A percentile compares a stretch with the other conserved stretches of the same genome.
These are phyloP conservation scores for Heterotilapia buettikoferi DNA, from an alignment of 2,113 vertebrate species.

Conservation along the genomic window DNA sequence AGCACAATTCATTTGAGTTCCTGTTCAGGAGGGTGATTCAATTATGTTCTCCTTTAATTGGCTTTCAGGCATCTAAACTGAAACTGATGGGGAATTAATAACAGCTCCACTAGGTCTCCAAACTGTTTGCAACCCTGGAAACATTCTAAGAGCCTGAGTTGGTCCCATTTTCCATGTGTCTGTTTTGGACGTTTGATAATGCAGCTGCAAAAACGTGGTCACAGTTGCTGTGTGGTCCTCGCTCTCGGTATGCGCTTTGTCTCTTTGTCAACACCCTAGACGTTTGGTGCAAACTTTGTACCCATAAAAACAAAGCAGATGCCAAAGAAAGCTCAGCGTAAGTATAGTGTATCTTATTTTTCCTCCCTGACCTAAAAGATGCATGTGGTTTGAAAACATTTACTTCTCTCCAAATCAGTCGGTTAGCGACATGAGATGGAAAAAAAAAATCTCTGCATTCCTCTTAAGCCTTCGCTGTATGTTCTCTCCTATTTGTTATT, in stretches of 20 bases:
- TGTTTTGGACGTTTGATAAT: slow-evolving; percentile 26
- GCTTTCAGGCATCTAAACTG: slow-evolving; percentile 69
- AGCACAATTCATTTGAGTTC: slow-evolving; percentile 64
- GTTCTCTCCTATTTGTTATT: background rate
- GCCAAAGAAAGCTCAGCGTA: slow-evolving; percentile 24
- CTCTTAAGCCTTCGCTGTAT: background rate
- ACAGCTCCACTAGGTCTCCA: slow-evolving; percentile 50
- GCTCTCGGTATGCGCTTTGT: slow-evolving; percentile 31
- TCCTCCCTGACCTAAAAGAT: background rate
- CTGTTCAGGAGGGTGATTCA: slow-evolving; percentile 65
- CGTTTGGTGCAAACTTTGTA: slow-evolving; percentile 9
- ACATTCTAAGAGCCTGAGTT: slow-evolving; percentile 3
- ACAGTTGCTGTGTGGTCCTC: slow-evolving; percentile 31
- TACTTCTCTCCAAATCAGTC: background rate
- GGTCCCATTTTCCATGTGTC: background rate
- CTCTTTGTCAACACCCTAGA: slow-evolving; percentile 52
- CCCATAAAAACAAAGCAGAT: slow-evolving; percentile 36
- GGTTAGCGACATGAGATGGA: background rate
- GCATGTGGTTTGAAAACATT: background rate
- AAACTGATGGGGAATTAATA: slow-evolving; percentile 73
- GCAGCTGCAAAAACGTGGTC: slow-evolving; percentile 20
- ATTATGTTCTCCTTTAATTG: slow-evolving; percentile 70
- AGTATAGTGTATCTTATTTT: background rate
- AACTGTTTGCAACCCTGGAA: slow-evolving; percentile 54
- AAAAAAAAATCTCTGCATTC: background rate